phyloP scores from a whole-genome alignment of 2,888 invertebrate genomes.

The Philaethria dido region DNA sequence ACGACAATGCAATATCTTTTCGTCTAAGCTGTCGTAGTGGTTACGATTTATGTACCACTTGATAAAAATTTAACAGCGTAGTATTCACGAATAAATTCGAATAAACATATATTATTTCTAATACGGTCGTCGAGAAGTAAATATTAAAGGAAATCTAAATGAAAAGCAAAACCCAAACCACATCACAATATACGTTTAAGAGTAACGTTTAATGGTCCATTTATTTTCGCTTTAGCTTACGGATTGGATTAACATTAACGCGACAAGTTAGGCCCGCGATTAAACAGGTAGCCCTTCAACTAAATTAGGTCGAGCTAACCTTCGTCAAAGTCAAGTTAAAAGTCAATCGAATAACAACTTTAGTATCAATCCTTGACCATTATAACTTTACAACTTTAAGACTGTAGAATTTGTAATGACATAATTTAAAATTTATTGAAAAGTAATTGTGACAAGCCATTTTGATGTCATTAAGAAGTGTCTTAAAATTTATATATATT shows the following conservation, averaged over 20 bases:
- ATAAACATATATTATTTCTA: not conserved
- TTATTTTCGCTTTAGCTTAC: constrained; percentile 39
- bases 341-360: constrained; percentile 45
- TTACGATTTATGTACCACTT: not conserved
- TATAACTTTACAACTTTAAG: not conserved
- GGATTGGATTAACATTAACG: constrained; percentile 42
- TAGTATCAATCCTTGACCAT: constrained; percentile 24
- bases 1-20: not conserved
- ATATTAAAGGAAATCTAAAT: constrained; percentile 14
- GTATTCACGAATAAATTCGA: not conserved
- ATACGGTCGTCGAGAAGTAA: not conserved
- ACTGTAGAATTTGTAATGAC: not conserved
- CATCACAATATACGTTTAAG: constrained; percentile 30
- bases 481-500: not conserved
- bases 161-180: constrained; percentile 27
- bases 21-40: not conserved
- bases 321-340: constrained; percentile 46
- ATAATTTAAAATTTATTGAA: not conserved
- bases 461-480: not conserved
- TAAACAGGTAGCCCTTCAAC: constrained; percentile 43
- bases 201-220: constrained; percentile 31
- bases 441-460: not conserved
- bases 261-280: constrained; percentile 44
- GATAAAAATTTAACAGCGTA: no score
- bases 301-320: constrained; percentile 45